These are phyloP conservation scores for Herminia tarsipennalis DNA, from an alignment of 2,888 invertebrate genomes.

Conservation along the genomic window DNA sequence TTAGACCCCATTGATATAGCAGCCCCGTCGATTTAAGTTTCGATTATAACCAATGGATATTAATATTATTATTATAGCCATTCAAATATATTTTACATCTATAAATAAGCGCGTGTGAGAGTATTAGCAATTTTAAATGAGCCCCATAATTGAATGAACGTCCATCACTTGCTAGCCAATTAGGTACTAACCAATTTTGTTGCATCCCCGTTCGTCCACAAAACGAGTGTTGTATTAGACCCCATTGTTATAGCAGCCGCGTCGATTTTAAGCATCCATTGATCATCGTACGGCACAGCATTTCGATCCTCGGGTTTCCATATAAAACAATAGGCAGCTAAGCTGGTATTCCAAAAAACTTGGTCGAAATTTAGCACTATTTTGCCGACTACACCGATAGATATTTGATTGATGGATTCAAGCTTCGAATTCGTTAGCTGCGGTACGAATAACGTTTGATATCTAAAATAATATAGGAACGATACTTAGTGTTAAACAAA, in stretches of 20 bases:
- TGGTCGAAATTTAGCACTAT: constrained; percentile 87
- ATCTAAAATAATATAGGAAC: constrained; percentile 67
- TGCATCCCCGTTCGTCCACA: constrained; percentile 44
- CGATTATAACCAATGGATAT: too few relatives aligned
- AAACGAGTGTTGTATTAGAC: constrained; percentile 30
- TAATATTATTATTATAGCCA: too few relatives aligned
- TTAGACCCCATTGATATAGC: neutral
- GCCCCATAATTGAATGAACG: too few relatives aligned
- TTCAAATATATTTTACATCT: too few relatives aligned
- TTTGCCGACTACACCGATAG: constrained; percentile 89
- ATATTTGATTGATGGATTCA: constrained; percentile 82
- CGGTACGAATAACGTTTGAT: constrained; percentile 83
- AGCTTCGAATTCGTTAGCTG: constrained; percentile 80
- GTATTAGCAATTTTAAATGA: too few relatives aligned
- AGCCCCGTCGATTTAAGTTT: neutral
- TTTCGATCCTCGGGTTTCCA: constrained; percentile 62
- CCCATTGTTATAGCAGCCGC: constrained; percentile 38
- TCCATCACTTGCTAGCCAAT: too few relatives aligned
- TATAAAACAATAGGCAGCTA: constrained; percentile 53
- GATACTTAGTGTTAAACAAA: neutral
- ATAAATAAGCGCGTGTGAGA: constrained; percentile 85
- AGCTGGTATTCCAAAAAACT: constrained; percentile 86
- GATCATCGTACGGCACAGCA: constrained; percentile 19
- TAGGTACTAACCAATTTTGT: constrained; percentile 46
- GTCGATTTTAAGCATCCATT: constrained; percentile 48